Base-by-base conservation (phyloP, 2,797 vertebrate species). In the Aeoliscus strigatus region DNA sequence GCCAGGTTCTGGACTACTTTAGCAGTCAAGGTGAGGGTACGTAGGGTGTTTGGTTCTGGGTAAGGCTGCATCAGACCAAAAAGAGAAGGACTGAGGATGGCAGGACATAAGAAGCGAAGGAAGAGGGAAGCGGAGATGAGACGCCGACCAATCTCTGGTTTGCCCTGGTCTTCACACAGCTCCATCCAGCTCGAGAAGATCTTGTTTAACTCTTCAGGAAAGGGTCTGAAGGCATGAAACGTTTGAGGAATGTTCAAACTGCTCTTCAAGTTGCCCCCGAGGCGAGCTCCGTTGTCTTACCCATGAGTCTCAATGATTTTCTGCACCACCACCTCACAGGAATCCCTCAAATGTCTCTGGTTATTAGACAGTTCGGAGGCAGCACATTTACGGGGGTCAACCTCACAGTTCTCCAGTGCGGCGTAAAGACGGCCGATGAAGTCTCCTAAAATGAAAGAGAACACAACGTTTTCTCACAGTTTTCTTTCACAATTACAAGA, bases 1-100 rank as follows among this genome's bases (percentile, higher is more conserved):
- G 94, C 92, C 50, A 98, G 68, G 67, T 98, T 98, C 85, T 98
- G 96, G 75, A 97, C 91, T 74, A 97, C 94, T 61, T 98, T 98
- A 58, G 96, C 96, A 0, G 93, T 91, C 9, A 98, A 53, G 1
- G 93, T 97, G 48, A 98, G 92, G 2, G 89, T 86, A 0, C 94
- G 90, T 27, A 93, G 86, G 0, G 86, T 91, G 69, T 83, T 73
- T 1, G 93, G 78, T 2, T 89, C 86, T 0, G 96, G 94, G 24
- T 94, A 95, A 14, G 94, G 80, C 51, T 92, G 91, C 1, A 84
- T 85, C 8, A 98, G 86, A 49, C 91, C 89, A 2, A 98, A 98
- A 51, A 98, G 91, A 47, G 93, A 96, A 2, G 96, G 96, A 32
- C 94, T 93, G 66, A 98, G 89, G 58, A 96, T 77, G 28, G 95